Percentiles rank a stretch among this genome's conserved stretches.
Conservation (phyloP, 23 tunicate species). For the Aplidium turbinatum region DNA sequence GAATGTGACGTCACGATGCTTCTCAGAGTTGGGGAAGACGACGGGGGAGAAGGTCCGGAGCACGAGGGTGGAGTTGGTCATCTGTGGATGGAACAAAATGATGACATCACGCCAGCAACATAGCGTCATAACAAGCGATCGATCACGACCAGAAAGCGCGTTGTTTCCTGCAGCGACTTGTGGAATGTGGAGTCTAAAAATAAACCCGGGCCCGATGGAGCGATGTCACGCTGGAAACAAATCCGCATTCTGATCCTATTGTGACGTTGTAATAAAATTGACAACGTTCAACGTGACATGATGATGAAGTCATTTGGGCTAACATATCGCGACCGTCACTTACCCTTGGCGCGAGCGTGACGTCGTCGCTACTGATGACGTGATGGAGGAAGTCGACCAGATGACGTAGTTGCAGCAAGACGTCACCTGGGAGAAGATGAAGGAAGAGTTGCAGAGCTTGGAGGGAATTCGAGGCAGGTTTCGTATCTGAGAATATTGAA, state of each 20-base stretch:
- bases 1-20: slow-evolving; percentile 6
- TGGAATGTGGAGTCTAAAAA: too few relatives aligned
- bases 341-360: slow-evolving; percentile 41
- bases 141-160: too few relatives aligned
- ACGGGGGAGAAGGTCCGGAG: slow-evolving; percentile 50
- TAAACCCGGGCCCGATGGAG: too few relatives aligned
- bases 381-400: slow-evolving; percentile 47
- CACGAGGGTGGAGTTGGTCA: slow-evolving; percentile 43
- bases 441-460: slow-evolving; percentile 64
- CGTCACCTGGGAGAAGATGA: slow-evolving; percentile 52
- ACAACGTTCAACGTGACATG: not conserved
- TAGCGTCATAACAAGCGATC: too few relatives aligned
- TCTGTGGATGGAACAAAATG: slow-evolving; percentile 16
- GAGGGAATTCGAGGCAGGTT: slow-evolving; percentile 48
- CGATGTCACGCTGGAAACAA: too few relatives aligned
- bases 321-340: not conserved
- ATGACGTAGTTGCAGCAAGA: slow-evolving; percentile 43
- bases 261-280: not conserved
- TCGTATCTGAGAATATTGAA: slow-evolving; percentile 27
- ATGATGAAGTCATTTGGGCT: too few relatives aligned
- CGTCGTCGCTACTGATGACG: slow-evolving; percentile 43
- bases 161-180: too few relatives aligned
- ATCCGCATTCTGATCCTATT: too few relatives aligned
- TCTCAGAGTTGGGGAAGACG: slow-evolving; percentile 34
- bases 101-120: not conserved